phyloP scores from a whole-genome alignment of 2,113 vertebrate species.

The Panurus biarmicus region DNA sequence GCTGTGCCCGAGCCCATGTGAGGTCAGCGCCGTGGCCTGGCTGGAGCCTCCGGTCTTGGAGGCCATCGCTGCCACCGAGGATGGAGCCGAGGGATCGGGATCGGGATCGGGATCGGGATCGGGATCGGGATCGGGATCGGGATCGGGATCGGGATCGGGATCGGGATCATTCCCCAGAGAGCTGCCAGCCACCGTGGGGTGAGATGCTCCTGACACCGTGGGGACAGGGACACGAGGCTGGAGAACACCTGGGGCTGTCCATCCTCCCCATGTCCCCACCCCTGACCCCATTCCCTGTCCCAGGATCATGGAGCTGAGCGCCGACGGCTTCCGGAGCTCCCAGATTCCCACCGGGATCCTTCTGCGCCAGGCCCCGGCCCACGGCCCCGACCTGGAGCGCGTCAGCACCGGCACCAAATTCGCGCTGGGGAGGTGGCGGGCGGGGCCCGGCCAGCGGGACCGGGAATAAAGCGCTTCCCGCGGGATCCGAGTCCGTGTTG shows the following conservation, averaged over 20 bases:
- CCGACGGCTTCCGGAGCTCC: not conserved
- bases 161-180: rapidly evolving
- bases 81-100: not conserved
- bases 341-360: not conserved
- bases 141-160: not conserved
- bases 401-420: not conserved
- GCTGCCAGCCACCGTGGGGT: not conserved
- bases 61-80: not conserved
- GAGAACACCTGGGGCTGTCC: not conserved
- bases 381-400: not conserved
- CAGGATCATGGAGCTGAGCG: not conserved
- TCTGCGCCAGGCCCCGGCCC: not conserved
- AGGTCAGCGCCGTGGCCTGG: not conserved
- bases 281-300: not conserved
- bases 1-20: not conserved
- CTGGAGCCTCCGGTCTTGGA: not conserved
- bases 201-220: not conserved
- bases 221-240: not conserved
- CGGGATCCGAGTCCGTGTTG: not conserved
- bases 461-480: not conserved
- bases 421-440: not conserved
- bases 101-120: too few relatives aligned
- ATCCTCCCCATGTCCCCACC: rapidly evolving
- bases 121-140: not conserved
- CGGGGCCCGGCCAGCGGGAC: rapidly evolving